These are phyloP conservation scores for Thecocarcelia acutangulata DNA, from an alignment of 2,888 invertebrate species.

Conservation along the genomic window DNA sequence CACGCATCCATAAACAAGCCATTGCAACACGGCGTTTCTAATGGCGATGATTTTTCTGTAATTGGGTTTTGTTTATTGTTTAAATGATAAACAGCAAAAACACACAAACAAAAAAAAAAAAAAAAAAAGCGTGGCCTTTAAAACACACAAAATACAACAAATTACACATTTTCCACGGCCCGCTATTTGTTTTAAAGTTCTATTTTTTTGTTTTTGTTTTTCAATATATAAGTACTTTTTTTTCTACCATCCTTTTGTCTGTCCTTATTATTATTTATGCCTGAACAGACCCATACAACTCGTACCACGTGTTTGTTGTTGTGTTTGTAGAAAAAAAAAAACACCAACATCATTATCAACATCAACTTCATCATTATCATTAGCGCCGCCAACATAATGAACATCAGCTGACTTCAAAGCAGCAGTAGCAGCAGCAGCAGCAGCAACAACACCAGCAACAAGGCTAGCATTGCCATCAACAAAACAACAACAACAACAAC, in stretches of 20 bases:
- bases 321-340: constrained; percentile 6
- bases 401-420: constrained; percentile 13
- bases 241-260: constrained; percentile 52
- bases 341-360: constrained; percentile 36
- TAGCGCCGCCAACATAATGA: constrained; percentile 38
- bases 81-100: constrained; percentile 44
- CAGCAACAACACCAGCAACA: neutral
- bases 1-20: neutral
- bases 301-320: constrained; percentile 64
- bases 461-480: neutral
- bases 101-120: constrained; percentile 8
- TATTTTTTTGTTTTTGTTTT: constrained; percentile 55
- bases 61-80: constrained; percentile 46
- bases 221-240: constrained; percentile 7
- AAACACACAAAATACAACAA: constrained; percentile 39
- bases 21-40: neutral
- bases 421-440: constrained; percentile 33
- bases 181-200: constrained; percentile 64
- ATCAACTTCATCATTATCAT: constrained; percentile 23
- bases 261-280: constrained; percentile 32
- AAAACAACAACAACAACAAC: neutral
- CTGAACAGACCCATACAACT: constrained; percentile 51
- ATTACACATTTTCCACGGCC: constrained; percentile 55
- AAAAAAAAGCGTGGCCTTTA: constrained; percentile 20
- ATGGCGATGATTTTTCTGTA: constrained; percentile 17